These are phyloP conservation scores for Pseudocheirus occidentalis DNA, from an alignment of 2,797 vertebrate species.

Conservation along the genomic window DNA sequence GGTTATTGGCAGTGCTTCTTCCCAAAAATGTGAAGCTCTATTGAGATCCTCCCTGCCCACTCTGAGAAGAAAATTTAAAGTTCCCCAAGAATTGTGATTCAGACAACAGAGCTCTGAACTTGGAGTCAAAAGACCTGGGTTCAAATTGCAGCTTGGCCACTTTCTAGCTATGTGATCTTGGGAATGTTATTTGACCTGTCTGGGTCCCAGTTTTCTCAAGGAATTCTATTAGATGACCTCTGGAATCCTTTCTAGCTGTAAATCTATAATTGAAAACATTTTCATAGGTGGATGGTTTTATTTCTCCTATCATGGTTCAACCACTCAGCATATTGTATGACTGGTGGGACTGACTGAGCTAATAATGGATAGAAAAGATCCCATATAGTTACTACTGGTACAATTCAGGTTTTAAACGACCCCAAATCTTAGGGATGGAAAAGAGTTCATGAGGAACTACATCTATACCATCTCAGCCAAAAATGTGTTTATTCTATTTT, in stretches of 20 bases:
- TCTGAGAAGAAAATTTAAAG: neutral
- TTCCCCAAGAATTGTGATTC: neutral
- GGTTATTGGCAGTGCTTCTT: neutral
- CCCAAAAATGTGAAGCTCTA: neutral
- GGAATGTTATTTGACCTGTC: neutral
- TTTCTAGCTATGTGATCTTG: neutral
- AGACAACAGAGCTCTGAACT: neutral
- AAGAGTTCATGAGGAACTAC: neutral
- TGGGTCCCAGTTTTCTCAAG: neutral
- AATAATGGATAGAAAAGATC: neutral
- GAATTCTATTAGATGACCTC: neutral
- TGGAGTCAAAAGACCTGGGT: neutral
- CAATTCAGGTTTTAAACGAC: neutral
- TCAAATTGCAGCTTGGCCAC: neutral
- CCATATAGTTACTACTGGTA: neutral
- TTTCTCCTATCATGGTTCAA: neutral
- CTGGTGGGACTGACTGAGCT: neutral
- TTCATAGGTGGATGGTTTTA: neutral
- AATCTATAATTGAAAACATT: neutral
- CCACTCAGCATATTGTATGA: too few relatives aligned
- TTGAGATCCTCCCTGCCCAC: neutral
- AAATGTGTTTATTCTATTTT: neutral
- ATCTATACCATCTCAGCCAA: neutral
- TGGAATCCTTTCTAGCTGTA: neutral
- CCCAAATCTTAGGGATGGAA: neutral